Conservation (phyloP, 2,113 vertebrate species). For the Capra hircus region DNA sequence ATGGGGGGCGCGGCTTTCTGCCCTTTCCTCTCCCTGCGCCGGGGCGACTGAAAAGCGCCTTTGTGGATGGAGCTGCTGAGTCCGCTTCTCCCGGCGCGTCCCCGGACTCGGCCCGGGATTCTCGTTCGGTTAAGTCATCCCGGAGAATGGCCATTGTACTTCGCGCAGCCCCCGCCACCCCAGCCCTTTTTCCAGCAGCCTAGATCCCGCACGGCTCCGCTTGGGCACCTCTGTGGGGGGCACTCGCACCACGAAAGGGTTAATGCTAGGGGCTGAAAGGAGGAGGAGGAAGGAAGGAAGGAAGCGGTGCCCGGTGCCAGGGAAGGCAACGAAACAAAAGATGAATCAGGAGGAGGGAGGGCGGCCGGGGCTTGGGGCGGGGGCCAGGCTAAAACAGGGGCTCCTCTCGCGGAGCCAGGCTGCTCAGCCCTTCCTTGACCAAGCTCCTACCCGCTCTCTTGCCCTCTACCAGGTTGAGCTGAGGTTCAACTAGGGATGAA, state of each 20-base stretch:
- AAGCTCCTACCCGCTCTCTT: not conserved
- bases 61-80: slow-evolving; percentile 82
- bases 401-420: slow-evolving; percentile 25
- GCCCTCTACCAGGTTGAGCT: not conserved
- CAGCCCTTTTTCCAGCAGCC: slow-evolving; percentile 50
- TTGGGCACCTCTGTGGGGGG: slow-evolving; percentile 53
- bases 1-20: slow-evolving; percentile 72
- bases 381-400: slow-evolving; percentile 48
- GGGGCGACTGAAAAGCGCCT: slow-evolving; percentile 80
- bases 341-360: slow-evolving; percentile 71
- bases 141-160: slow-evolving; percentile 82
- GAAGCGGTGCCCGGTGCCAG: slow-evolving; percentile 74
- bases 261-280: slow-evolving; percentile 65
- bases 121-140: slow-evolving; percentile 83
- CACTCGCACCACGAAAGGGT: slow-evolving; percentile 49
- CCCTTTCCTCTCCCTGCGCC: slow-evolving; percentile 74
- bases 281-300: slow-evolving; percentile 74
- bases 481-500: not conserved
- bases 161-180: slow-evolving; percentile 55
- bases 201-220: not conserved
- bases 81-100: slow-evolving; percentile 76
- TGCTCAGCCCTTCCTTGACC: not conserved
- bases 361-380: slow-evolving; percentile 40
- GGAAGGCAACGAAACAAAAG: slow-evolving; percentile 74
- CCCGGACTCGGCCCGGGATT: slow-evolving; percentile 78